These are phyloP conservation scores for Galago senegalensis DNA, from an alignment of 2,797 vertebrate genomes.

Conservation along the genomic window DNA sequence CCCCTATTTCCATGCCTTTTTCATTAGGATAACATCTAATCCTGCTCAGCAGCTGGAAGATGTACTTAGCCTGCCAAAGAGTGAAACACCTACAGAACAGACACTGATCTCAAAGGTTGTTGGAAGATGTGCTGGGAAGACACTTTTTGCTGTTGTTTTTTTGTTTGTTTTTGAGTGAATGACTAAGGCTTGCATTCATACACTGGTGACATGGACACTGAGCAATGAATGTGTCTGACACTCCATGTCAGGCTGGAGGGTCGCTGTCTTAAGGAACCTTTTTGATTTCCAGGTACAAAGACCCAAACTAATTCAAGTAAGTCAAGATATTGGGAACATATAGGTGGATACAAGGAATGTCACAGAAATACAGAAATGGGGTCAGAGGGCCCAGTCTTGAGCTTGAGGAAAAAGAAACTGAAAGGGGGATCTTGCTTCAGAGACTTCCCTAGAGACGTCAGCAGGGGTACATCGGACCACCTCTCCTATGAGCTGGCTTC, in stretches of 20 bases:
- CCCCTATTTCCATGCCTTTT: neutral
- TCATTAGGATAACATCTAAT: conserved; percentile 12
- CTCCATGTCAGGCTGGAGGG: neutral
- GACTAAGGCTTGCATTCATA: neutral
- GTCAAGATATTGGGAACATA: neutral
- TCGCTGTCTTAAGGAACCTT: neutral
- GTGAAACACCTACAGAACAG: neutral
- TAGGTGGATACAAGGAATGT: neutral
- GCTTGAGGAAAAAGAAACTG: neutral
- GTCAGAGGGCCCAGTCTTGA: neutral
- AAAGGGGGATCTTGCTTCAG: neutral
- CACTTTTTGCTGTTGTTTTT: neutral
- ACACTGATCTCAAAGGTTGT: neutral
- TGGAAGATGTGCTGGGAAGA: neutral
- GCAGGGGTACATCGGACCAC: too few relatives aligned
- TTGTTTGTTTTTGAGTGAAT: conserved; percentile 16
- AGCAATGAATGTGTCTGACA: neutral
- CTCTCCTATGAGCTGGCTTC: neutral
- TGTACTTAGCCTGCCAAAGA: neutral
- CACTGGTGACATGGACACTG: neutral
- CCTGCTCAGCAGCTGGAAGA: conserved; percentile 25
- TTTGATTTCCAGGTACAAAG: neutral
- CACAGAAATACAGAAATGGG: neutral
- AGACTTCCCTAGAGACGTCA: neutral
- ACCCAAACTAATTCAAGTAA: conserved; percentile 7